Percentiles rank a stretch among this genome's conserved stretches.
Evolutionary conservation across 2,797 vertebrate species (phyloP).

Genomic region (Anguilla marmorata): DNA sequence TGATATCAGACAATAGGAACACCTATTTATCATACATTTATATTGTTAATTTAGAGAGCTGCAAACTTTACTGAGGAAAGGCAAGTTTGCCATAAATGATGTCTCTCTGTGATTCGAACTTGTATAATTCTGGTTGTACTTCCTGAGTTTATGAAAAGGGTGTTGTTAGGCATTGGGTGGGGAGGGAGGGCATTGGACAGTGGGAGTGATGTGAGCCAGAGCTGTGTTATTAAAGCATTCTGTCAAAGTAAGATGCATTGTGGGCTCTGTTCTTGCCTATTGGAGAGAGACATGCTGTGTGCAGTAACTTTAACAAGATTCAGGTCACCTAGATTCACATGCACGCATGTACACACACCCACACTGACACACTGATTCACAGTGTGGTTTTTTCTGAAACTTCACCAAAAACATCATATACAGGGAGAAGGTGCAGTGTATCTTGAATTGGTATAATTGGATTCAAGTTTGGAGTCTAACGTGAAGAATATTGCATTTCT

Average conservation of each 20-base stretch:
- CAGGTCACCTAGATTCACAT: background rate
- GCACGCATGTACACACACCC: background rate
- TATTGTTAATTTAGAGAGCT: background rate
- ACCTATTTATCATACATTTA: background rate
- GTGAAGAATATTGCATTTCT: background rate
- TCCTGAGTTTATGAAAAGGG: background rate
- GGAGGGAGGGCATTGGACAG: background rate
- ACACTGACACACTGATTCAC: background rate
- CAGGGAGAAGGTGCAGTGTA: background rate
- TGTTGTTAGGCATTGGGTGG: background rate
- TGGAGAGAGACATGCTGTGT: too few relatives aligned
- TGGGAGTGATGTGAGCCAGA: background rate
- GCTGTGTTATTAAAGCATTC: constrained; percentile 14
- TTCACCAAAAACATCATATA: background rate
- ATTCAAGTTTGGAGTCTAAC: background rate
- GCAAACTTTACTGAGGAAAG: background rate
- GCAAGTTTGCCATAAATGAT: background rate
- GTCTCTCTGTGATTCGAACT: background rate
- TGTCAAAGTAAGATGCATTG: background rate
- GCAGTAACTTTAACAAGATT: background rate
- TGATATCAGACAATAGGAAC: background rate
- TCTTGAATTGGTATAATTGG: background rate
- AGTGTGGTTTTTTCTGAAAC: background rate
- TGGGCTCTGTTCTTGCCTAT: background rate
- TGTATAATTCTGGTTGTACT: background rate